Percentiles rank a stretch among this genome's conserved stretches.
These are phyloP conservation scores for Drosophila repleta DNA, from an alignment of 1,140 invertebrate genomes.

Conservation along the genomic window DNA sequence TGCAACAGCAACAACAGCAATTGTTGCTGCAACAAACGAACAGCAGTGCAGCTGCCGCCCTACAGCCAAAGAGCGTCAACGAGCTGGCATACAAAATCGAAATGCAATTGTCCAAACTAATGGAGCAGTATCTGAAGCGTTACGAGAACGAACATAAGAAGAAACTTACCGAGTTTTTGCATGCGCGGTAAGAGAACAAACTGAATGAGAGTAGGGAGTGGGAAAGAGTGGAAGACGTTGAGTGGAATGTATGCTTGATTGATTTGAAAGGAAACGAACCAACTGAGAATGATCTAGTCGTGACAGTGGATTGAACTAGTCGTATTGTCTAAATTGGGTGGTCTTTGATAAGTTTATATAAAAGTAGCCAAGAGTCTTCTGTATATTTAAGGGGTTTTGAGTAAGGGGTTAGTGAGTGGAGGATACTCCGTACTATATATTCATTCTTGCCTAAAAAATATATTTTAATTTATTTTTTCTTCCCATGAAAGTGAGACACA, in stretches of 20 bases:
- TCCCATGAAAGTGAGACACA: conserved; percentile 58
- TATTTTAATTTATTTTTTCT: neutral
- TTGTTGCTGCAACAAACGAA: conserved; percentile 30
- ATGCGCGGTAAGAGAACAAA: conserved; percentile 49
- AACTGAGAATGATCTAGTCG: no score
- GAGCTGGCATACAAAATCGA: conserved; percentile 79
- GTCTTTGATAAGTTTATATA: no score
- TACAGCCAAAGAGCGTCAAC: conserved; percentile 63
- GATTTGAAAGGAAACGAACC: no score
- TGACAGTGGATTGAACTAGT: no score
- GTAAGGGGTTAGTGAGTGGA: no score
- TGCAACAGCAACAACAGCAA: conserved; percentile 54
- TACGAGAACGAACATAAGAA: conserved; percentile 84
- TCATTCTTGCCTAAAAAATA: no score
- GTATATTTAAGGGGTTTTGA: no score
- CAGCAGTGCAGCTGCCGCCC: conserved; percentile 8
- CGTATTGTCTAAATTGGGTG: no score
- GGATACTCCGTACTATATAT: neutral
- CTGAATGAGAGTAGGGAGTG: neutral
- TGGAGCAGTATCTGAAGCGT: conserved; percentile 81
- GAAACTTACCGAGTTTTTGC: conserved; percentile 68
- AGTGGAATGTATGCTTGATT: no score
- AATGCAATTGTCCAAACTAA: conserved; percentile 78
- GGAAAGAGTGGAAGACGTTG: no score
- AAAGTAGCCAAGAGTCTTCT: no score